Base-by-base conservation (phyloP, 2,888 invertebrate genomes). In the Parnassius apollo region DNA sequence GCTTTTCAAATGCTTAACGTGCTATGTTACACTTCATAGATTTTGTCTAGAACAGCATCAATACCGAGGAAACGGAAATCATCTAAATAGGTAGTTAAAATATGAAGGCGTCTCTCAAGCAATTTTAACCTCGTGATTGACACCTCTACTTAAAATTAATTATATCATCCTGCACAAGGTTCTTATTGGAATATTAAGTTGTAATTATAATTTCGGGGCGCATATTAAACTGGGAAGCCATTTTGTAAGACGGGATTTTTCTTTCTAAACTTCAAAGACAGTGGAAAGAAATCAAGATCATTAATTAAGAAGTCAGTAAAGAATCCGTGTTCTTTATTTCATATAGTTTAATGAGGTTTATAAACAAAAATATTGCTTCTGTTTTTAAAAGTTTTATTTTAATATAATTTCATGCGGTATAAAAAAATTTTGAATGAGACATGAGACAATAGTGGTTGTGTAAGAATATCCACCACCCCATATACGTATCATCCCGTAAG, bases 191-290 rank as follows among this genome's bases (percentile, higher is more conserved):
- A 58, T 25, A 58, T 58, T 44, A 58, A 58, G 44, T 52, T 58
- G 51, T 52, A 58, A 58, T 58, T 51, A 44, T 50, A 50, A 50
- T 42, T 46, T 56, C 1, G 42, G 57, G 18, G 51, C 58, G 58
- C 44, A 51, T 58, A 58, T 58, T 58, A 51, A 58, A 58, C 45
- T 18, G 51, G 1, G 44, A 58, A 58, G 51, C 58, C 51, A 51
- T 58, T 58, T 44, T 22, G 42, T 44, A 42, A 51, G 58, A 48
- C 58, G 58, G 51, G 44, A 58, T 52, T 51, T 45, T 51, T 58
- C 58, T 51, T 58, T 58, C 45, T 51, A 42, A 12, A 50, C 50
- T 58, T 58, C 58, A 58, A 58, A 58, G 58, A 52, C 44, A 50
- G 42, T 42, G 18, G 44, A 58, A 58, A 42, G 58, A 58, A 51